A percentile compares a stretch with the other conserved stretches of the same genome.
These are phyloP conservation scores for Sarcophaga carnaria DNA, from an alignment of 2,888 invertebrate species.

Conservation along the genomic window DNA sequence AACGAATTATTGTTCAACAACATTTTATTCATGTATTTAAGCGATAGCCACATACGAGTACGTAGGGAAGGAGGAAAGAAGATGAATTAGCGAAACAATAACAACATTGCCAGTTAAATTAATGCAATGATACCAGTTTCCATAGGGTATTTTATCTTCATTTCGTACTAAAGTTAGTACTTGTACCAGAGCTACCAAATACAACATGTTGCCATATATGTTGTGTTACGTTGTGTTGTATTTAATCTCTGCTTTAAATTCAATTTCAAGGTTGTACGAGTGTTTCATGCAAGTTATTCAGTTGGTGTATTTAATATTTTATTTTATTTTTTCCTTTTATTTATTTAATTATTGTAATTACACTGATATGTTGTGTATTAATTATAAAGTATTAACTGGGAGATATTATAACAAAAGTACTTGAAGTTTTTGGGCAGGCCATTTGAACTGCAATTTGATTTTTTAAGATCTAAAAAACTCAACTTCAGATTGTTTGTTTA, in stretches of 20 bases:
- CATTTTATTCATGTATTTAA: conserved; percentile 1
- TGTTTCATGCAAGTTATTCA: too few relatives aligned
- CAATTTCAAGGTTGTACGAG: too few relatives aligned
- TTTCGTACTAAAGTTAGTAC: conserved; percentile 7
- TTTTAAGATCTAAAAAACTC: too few relatives aligned
- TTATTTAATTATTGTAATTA: too few relatives aligned
- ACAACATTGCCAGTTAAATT: background rate
- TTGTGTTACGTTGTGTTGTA: conserved; percentile 14
- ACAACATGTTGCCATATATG: background rate
- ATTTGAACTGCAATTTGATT: too few relatives aligned
- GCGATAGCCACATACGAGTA: background rate
- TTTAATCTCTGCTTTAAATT: conserved; percentile 28
- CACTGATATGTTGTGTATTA: conserved; percentile 2
- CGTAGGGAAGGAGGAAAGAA: background rate
- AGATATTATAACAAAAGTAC: conserved; percentile 10
- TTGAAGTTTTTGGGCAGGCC: background rate
- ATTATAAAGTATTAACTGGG: conserved; percentile 23
- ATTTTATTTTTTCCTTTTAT: too few relatives aligned
- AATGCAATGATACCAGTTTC: conserved; percentile 36
- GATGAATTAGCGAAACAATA: conserved; percentile 27
- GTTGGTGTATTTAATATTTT: too few relatives aligned
- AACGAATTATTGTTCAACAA: conserved; percentile 20
- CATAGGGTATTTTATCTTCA: conserved; percentile 11
- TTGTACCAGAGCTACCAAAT: background rate
- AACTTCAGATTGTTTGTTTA: too few relatives aligned